Percentiles rank a stretch among this genome's conserved stretches.
Evolutionary conservation across 2,113 vertebrate species (phyloP).

Genomic region (Sphyrna mokarran): DNA sequence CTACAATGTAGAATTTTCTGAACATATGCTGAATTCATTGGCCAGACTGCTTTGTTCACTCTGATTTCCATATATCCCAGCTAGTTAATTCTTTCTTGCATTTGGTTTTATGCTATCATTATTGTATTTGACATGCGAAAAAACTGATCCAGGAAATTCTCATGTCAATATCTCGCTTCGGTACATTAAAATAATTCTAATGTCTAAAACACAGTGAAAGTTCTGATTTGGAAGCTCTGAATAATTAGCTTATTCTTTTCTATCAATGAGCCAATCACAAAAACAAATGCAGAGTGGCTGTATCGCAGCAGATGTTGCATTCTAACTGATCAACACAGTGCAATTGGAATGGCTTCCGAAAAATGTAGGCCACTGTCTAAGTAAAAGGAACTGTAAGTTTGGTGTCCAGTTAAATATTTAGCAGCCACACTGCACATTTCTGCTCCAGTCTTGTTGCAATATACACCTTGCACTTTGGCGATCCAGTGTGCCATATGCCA

Average conservation of each 20-base stretch:
- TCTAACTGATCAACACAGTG: neutral
- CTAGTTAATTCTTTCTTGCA: neutral
- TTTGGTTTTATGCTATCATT: neutral
- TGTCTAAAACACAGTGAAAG: neutral
- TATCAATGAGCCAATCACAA: neutral
- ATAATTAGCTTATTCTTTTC: neutral
- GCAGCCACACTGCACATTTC: neutral
- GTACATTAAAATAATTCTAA: neutral
- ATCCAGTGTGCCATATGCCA: neutral
- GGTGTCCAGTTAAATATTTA: neutral
- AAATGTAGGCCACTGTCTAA: neutral
- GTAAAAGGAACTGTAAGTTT: neutral
- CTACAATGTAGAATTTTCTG: neutral
- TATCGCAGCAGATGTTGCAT: neutral
- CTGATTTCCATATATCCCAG: neutral
- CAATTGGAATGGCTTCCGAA: neutral
- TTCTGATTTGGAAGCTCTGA: neutral
- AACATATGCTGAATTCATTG: neutral
- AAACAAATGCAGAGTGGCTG: neutral
- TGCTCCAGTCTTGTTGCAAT: neutral
- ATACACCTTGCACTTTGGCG: neutral
- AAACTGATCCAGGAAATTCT: neutral
- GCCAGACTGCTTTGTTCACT: neutral
- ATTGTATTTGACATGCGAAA: too few relatives aligned
- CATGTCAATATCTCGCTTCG: neutral